These are phyloP conservation scores for Volucella zonaria DNA, from an alignment of 2,888 invertebrate species.

Conservation along the genomic window DNA sequence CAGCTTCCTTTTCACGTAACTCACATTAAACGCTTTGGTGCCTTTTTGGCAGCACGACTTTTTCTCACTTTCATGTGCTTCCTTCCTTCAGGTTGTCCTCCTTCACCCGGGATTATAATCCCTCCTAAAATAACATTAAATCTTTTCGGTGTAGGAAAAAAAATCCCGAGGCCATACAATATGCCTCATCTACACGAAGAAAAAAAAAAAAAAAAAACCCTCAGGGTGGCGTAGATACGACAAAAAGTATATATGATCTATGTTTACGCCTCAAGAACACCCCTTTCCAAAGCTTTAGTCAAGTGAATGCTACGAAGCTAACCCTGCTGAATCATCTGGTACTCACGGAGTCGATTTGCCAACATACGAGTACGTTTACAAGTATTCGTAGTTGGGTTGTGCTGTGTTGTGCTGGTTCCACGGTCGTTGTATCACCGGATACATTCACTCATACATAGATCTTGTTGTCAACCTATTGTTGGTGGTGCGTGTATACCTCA, in stretches of 20 bases:
- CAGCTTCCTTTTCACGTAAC: constrained; percentile 46
- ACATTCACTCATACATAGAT: neutral
- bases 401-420: constrained; percentile 16
- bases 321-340: constrained; percentile 29
- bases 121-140: constrained; percentile 37
- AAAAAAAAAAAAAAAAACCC: constrained; percentile 14
- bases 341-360: constrained; percentile 23
- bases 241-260: constrained; percentile 53
- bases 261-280: neutral
- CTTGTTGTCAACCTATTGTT: constrained; percentile 44
- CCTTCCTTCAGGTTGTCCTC: neutral
- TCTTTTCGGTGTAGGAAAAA: neutral
- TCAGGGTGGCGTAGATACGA: constrained; percentile 25
- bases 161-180: neutral
- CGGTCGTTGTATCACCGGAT: neutral
- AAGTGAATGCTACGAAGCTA: constrained; percentile 30
- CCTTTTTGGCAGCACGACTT: constrained; percentile 37
- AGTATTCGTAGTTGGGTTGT: too few species aligned
- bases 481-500: constrained; percentile 13
- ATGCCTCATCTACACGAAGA: neutral
- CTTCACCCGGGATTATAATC: constrained; percentile 18
- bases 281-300: constrained; percentile 16
- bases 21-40: constrained; percentile 46
- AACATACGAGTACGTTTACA: neutral
- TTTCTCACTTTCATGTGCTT: constrained; percentile 34